Base-by-base conservation (phyloP, 2,113 vertebrate genomes). In the Leucosticte australis region DNA sequence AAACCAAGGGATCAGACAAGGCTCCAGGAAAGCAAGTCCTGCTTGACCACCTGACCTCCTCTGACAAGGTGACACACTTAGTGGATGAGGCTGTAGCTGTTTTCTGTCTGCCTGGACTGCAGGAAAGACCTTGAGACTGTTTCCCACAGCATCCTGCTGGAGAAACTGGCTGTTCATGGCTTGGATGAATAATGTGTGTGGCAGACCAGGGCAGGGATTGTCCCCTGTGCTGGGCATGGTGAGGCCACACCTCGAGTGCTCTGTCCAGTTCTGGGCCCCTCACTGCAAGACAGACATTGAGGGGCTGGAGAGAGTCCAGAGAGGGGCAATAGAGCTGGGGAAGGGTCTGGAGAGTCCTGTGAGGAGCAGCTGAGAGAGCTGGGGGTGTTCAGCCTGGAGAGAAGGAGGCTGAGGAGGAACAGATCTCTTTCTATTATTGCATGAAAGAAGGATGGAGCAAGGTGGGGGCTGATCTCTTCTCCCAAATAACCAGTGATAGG, bases 311-410 rank as follows among this genome's bases (percentile, higher is more conserved):
- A 0, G 7, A 10, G 39, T 13, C 20, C 53, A 60, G n/a, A 60
- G 62, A 60, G 41, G 20, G 5, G 13, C 0, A 52, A 8, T 0
- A 2, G 8, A 57, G 22, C 10, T 65, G 18, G 10, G 5, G 24
- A 46, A 47, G 13, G 15, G 16, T 18, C n/a, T 68, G 69, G 46
- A 47, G 53, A 30, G 5, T 26, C 24, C 11, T 13, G 3, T 14
- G 19, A 59, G 9, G 10, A 59, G 33, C 3, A 3, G 18, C 53
- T 81, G 68, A 39, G 13, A 19, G 27, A 64, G 17, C 7, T 74
- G 44, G 23, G 4, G 1, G 0, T n/a, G 20, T 18, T 68, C 1
- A 21, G 15, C 2, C 20, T 60, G 24, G 39, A n/a, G 44, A n/a
- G 6, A 28, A 74, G 28, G 28, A 39, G 16, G 17, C 16, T 82